Conservation (phyloP, 53 echinoderm and acorn worm genomes). For the Mesocentrotus franciscanus region DNA sequence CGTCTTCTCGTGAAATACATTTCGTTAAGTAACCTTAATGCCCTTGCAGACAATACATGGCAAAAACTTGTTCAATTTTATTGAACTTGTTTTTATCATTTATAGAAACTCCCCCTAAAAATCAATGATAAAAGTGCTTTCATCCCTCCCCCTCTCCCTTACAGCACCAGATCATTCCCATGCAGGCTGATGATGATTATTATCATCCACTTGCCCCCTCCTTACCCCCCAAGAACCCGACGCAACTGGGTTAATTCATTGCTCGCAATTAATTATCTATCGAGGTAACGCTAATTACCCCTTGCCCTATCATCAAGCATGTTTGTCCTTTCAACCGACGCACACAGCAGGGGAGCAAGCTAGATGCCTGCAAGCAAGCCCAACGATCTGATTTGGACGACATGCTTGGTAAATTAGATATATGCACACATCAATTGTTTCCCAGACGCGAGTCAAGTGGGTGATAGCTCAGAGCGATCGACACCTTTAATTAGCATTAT, state of each 20-base stretch:
- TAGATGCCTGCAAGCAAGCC: background rate
- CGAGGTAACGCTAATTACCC: conserved; percentile 35
- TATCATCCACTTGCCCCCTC: background rate
- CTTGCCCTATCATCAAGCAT: background rate
- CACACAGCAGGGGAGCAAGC: background rate
- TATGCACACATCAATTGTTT: conserved; percentile 44
- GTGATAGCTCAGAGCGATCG: background rate
- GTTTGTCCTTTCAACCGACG: background rate
- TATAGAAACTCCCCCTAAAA: no score
- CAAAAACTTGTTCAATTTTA: no score
- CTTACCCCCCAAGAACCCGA: background rate
- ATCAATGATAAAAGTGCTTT: background rate
- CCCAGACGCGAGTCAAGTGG: background rate
- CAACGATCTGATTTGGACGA: conserved; percentile 11
- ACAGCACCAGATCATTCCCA: background rate
- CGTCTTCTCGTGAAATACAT: no score
- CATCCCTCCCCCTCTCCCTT: background rate
- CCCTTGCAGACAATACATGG: no score
- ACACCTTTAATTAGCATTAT: conserved; percentile 35
- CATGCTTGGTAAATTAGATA: conserved; percentile 24
- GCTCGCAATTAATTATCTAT: conserved; percentile 10
- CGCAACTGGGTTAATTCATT: conserved; percentile 40
- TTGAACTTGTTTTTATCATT: no score
- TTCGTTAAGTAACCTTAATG: no score
- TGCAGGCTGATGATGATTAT: no score